Evolutionary conservation across 2,113 vertebrate species (phyloP).

Genomic region (Gulo gulo): DNA sequence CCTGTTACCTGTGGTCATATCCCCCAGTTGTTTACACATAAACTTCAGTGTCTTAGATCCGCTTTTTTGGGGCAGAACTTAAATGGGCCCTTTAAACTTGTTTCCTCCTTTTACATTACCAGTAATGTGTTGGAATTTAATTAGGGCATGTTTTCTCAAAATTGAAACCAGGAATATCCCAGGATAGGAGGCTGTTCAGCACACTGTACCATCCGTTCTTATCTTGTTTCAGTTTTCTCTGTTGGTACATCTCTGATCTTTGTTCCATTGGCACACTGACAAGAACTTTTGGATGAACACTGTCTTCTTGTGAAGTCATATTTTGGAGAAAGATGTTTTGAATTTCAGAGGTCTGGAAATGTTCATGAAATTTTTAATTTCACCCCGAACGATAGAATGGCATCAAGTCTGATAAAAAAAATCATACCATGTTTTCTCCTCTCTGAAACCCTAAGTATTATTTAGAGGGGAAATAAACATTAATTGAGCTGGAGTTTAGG

Average conservation of each 20-base stretch:
- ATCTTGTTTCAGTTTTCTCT: conserved; percentile 15
- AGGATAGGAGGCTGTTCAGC: neutral
- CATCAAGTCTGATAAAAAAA: neutral
- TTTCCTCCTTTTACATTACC: neutral
- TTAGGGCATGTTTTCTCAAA: conserved; percentile 1
- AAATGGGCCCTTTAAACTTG: neutral
- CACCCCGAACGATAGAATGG: neutral
- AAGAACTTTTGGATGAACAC: neutral
- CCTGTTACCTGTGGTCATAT: neutral
- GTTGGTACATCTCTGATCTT: neutral
- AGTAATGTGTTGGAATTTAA: conserved; percentile 25
- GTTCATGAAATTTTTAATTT: neutral
- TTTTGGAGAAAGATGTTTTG: conserved; percentile 4
- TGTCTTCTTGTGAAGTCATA: conserved; percentile 37
- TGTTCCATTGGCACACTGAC: neutral
- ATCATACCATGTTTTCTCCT: neutral
- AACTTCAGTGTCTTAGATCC: neutral
- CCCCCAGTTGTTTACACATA: neutral
- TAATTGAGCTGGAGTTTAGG: neutral
- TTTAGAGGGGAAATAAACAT: neutral
- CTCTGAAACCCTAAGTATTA: neutral
- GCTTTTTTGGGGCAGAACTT: neutral
- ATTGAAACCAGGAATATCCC: neutral
- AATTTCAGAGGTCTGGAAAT: neutral
- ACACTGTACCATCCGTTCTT: neutral